phyloP scores from a whole-genome alignment of 1,140 invertebrate species.

The Penaeus japonicus region DNA sequence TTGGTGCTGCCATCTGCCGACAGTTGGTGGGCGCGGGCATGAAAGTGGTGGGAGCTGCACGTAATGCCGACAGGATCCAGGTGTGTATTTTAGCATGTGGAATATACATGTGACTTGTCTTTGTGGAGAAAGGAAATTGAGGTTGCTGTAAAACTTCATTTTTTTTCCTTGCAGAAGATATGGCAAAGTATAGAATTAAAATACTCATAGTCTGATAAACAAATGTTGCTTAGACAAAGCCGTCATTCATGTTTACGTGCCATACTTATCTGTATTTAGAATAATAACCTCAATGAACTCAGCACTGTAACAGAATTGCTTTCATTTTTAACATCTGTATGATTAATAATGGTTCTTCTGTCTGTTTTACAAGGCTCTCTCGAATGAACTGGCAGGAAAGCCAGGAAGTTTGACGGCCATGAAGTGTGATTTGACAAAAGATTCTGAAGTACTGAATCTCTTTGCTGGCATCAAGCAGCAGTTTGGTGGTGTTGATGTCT shows the following conservation, averaged over 20 bases:
- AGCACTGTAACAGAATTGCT: background rate
- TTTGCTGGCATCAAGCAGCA: slow-evolving; percentile 60
- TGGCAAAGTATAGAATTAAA: no score
- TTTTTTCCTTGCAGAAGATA: no score
- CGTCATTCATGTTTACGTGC: no score
- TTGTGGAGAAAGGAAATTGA: background rate
- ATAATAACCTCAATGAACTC: no score
- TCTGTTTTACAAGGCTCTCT: background rate
- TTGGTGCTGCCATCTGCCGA: slow-evolving; percentile 70
- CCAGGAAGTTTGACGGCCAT: slow-evolving; percentile 50
- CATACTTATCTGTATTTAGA: no score
- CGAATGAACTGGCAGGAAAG: background rate
- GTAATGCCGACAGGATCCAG: slow-evolving; percentile 71
- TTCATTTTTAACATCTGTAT: background rate
- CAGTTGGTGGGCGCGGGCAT: slow-evolving; percentile 71
- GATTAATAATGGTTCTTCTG: background rate
- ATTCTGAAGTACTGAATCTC: slow-evolving; percentile 62
- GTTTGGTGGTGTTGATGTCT: slow-evolving; percentile 63
- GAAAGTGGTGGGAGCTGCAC: slow-evolving; percentile 75
- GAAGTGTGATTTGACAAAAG: slow-evolving; percentile 64
- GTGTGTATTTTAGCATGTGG: slow-evolving; percentile 55
- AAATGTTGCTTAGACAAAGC: no score
- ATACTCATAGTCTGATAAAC: no score
- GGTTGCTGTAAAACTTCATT: background rate
- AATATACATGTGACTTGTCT: background rate